Base-by-base conservation (phyloP, 2,113 vertebrate genomes). In the Gallinago jamesoni region DNA sequence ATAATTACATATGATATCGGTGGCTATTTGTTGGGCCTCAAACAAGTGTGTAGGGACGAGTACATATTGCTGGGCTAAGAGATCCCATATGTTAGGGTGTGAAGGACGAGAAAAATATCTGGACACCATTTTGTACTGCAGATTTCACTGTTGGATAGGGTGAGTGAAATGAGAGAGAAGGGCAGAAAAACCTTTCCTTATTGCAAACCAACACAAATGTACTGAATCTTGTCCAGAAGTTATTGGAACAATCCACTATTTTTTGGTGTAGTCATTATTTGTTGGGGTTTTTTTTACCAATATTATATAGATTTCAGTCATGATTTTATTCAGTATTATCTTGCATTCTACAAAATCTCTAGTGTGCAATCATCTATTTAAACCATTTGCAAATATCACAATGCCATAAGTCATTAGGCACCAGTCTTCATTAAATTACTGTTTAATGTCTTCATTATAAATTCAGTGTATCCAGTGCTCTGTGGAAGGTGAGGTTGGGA, bases 21-120 rank as follows among this genome's bases (percentile, higher is more conserved):
- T 93, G 94, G 64, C 90, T 94, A 70, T 93, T 60, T 95, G 45
- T 39, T 79, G 67, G 87, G 43, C 75, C 88, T 96, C 82, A 92
- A 79, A 83, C 82, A 91, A 92, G 84, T 52, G 39, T 66, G 79
- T 21, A 73, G 53, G 62, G 82, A 93, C 33, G 67, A 95, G 75
- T 83, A 87, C 41, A 15, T 79, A 60, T 37, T 92, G 53, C 82
- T 76, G 27, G 45, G 13, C 63, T 95, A 95, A 93, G 74, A 83
- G 48, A 90, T 95, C 75, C 75, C 90, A 83, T 90, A 62, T 93
- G 82, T 43, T 76, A 25, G 43, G 43, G 70, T 83, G 84, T 87
- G 70, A 91, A 93, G 41, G 39, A 79, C 85, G 43, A 91, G 47
- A 60, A 90, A 75, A 91, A 43, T 75, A 72, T 73, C 87, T 91